phyloP scores from a whole-genome alignment of 2,888 invertebrate species.

The Caprella mutica region DNA sequence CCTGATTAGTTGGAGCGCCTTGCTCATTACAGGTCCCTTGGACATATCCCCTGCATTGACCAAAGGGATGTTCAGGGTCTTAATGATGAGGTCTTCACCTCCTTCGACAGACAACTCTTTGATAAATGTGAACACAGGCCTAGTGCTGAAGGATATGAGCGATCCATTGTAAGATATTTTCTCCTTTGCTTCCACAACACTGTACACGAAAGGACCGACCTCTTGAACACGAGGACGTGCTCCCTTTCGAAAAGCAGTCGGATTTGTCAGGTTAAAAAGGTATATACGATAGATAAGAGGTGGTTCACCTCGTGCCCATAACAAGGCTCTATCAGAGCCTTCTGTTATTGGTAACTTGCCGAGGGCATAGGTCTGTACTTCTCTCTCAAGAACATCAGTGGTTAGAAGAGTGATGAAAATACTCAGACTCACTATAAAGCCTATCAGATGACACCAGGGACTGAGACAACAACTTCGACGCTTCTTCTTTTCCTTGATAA shows the following conservation, averaged over 20 bases:
- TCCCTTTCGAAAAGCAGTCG: constrained; percentile 41
- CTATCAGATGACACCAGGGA: too few relatives aligned
- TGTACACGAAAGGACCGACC: constrained; percentile 74
- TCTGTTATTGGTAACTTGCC: constrained; percentile 15
- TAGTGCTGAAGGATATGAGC: constrained; percentile 70
- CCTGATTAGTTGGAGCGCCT: constrained; percentile 16
- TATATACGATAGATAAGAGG: constrained; percentile 40
- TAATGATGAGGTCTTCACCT: constrained; percentile 53
- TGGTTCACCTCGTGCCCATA: constrained; percentile 34
- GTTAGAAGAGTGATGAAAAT: too few relatives aligned
- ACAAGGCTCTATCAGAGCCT: constrained; percentile 18
- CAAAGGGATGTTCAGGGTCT: constrained; percentile 64
- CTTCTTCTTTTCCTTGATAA: too few relatives aligned
- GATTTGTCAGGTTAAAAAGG: constrained; percentile 41
- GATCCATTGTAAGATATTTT: constrained; percentile 71
- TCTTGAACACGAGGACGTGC: constrained; percentile 60
- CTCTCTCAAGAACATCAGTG: neutral
- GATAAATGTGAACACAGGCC: constrained; percentile 53
- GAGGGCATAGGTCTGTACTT: neutral
- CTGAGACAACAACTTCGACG: too few relatives aligned
- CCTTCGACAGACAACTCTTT: constrained; percentile 52
- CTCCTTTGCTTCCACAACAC: constrained; percentile 50
- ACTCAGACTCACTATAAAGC: too few relatives aligned
- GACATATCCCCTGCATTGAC: constrained; percentile 40
- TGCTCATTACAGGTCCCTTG: constrained; percentile 5